Base-by-base conservation (phyloP, 1,140 invertebrate species). In the Tetragnatha versicolor region DNA sequence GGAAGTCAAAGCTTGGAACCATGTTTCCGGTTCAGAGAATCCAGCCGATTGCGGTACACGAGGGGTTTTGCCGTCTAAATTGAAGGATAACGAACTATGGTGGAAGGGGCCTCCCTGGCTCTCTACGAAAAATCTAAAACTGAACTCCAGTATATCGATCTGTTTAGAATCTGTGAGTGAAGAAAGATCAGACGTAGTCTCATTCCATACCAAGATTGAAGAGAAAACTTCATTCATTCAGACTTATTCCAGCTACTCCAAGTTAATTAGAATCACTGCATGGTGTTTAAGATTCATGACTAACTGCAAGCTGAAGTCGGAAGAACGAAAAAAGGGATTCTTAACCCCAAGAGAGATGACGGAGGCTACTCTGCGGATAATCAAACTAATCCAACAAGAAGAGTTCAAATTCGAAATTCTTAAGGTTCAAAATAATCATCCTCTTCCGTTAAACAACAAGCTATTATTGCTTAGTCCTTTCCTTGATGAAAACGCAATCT, bases 401-500 rank as follows among this genome's bases (percentile, higher is more conserved):
- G 60, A 66, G 33, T 17, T 65, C 3, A 66, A 65, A 58, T 17
- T 10, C 2, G 70, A 75, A 12, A 20, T 61, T 17, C 31, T 45
- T 2, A 20, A n/a, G 14, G 37, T 72, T 3, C 20, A 75, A 47
- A 42, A 17, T 3, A 47, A 75, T 5, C 42, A 61, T 7, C 14
- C 0, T 10, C 12, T 61, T 33, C 5, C 31, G 27, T 66, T 35
- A n/a, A n/a, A 4, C 17, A 35, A 47, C 0, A 14, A 39, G 29
- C 7, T 1, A 29, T 0, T 55, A 31, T 42, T 20, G n/a, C 47
- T 86, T 9, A 83, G 76, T 55, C 84, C 84, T 7, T 85, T 86
- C 78, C 6, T 86, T 9, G 84, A 86, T 65, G 17, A 82, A 9
- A 72, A 82, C 20, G 82, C 82, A 31, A 10, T 87, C 1, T 68